A percentile compares a stretch with the other conserved stretches of the same genome.
These are phyloP conservation scores for Temnothorax longispinosus DNA, from an alignment of 1,140 invertebrate genomes.

Conservation along the genomic window DNA sequence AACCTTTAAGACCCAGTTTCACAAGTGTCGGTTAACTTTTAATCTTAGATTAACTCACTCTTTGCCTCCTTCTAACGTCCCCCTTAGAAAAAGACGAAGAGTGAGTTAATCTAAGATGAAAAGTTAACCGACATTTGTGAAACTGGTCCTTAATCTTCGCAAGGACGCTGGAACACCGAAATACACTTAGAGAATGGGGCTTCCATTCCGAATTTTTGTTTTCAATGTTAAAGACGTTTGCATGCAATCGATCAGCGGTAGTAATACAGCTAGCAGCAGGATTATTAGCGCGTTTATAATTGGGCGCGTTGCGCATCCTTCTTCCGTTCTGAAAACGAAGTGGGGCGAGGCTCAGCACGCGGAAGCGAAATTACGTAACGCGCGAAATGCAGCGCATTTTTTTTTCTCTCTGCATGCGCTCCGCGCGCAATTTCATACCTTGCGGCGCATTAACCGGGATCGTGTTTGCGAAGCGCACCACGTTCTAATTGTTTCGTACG, in stretches of 20 bases:
- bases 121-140: too few species aligned
- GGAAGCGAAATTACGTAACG: constrained; percentile 37
- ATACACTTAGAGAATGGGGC: background rate
- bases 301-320: constrained; percentile 1
- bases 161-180: background rate
- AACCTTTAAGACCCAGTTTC: too few species aligned
- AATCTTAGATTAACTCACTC: too few species aligned
- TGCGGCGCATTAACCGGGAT: background rate
- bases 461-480: background rate
- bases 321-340: constrained; percentile 42
- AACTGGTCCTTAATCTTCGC: too few species aligned
- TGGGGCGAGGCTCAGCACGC: constrained; percentile 31
- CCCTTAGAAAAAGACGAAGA: too few species aligned
- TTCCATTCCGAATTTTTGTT: background rate
- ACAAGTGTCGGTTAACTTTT: too few species aligned
- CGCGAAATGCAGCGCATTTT: constrained; percentile 18
- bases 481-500: constrained; percentile 41
- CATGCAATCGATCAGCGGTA: background rate
- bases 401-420: background rate
- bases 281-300: constrained; percentile 37
- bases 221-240: background rate
- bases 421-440: constrained; percentile 15
- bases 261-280: background rate
- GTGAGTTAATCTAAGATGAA: too few species aligned
- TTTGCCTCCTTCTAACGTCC: too few species aligned